Conservation (phyloP, 2,888 invertebrate species). For the Argyresthia goedartella region DNA sequence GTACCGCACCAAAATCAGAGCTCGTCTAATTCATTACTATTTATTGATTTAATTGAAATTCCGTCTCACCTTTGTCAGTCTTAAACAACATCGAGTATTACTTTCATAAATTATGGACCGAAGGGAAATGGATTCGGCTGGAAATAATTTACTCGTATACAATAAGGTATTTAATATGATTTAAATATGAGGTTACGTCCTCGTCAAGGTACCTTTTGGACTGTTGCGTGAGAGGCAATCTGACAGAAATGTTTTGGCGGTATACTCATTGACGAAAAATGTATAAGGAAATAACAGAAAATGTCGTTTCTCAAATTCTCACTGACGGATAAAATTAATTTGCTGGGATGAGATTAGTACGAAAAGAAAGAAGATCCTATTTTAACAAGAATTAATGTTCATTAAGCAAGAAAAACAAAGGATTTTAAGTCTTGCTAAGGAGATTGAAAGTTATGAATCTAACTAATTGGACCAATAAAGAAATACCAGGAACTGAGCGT, state of each 20-base stretch:
- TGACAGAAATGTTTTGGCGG: too few species aligned
- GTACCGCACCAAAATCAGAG: too few species aligned
- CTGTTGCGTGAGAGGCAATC: too few species aligned
- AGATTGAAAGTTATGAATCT: constrained; percentile 2
- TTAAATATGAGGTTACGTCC: too few species aligned
- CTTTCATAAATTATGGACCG: too few species aligned
- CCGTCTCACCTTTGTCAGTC: background rate
- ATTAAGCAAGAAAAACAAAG: background rate
- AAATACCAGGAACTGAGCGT: too few species aligned
- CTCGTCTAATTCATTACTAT: background rate
- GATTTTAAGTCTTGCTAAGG: background rate
- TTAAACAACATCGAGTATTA: too few species aligned
- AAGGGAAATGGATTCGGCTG: too few species aligned
- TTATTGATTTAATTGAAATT: background rate
- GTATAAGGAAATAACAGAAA: background rate
- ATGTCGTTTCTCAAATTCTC: background rate
- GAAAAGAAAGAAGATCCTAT: background rate
- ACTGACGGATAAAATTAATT: background rate
- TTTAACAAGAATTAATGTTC: background rate
- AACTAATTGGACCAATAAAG: background rate
- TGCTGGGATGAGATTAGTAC: background rate
- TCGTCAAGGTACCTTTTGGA: too few species aligned
- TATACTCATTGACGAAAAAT: background rate
- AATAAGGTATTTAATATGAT: too few species aligned
- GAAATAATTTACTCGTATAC: too few species aligned